A percentile compares a stretch with the other conserved stretches of the same genome.
Evolutionary conservation across 2,888 invertebrate genomes (phyloP).

Genomic region (Drepana falcataria): DNA sequence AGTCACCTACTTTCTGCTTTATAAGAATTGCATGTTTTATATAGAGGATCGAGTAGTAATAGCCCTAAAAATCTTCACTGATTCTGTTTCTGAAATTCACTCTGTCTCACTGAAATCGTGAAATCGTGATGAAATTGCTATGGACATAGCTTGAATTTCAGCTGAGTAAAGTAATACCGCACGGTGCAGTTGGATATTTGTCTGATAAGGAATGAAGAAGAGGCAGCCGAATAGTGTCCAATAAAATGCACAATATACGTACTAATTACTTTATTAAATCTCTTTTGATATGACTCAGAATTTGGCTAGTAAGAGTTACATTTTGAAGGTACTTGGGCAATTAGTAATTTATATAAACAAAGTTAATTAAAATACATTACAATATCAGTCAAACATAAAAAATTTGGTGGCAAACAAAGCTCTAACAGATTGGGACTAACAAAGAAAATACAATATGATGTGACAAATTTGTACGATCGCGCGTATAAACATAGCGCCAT

Average conservation of each 20-base stretch:
- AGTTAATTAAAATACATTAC: neutral
- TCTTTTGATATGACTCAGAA: slow-evolving; percentile 76
- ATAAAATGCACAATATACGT: slow-evolving; percentile 26
- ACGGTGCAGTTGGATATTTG: too few relatives aligned
- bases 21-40: too few relatives aligned
- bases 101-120: too few relatives aligned
- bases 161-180: too few relatives aligned
- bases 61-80: too few relatives aligned
- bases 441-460: neutral
- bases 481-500: too few relatives aligned
- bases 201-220: neutral
- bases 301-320: slow-evolving; percentile 70
- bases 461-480: too few relatives aligned
- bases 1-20: too few relatives aligned
- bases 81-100: too few relatives aligned
- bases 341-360: slow-evolving; percentile 2
- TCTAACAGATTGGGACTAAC: neutral
- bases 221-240: neutral
- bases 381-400: neutral
- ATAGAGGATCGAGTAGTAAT: too few relatives aligned
- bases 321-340: slow-evolving; percentile 44
- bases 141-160: too few relatives aligned
- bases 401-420: neutral
- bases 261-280: slow-evolving; percentile 73
- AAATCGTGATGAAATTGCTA: too few relatives aligned